phyloP scores from a whole-genome alignment of 1,140 invertebrate species.

The Dendrolimus kikuchii region DNA sequence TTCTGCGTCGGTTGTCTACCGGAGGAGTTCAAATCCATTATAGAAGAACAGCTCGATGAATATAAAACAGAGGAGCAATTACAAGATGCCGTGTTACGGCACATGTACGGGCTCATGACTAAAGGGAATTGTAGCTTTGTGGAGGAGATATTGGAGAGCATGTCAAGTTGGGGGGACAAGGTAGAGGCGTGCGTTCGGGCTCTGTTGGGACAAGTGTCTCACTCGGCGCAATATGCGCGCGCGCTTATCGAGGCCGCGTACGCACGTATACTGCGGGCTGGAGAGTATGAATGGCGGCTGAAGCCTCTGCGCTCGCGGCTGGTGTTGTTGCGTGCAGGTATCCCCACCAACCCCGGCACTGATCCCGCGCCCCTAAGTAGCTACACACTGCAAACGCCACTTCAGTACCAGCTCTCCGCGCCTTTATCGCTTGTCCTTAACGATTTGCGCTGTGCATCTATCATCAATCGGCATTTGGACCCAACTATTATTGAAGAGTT shows the following conservation, averaged over 20 bases:
- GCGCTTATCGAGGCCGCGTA: slow-evolving; percentile 19
- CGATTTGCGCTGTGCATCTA: slow-evolving; percentile 33
- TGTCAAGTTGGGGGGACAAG: slow-evolving; percentile 22
- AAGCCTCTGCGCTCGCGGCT: slow-evolving; percentile 28
- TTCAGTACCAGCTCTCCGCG: slow-evolving; percentile 25
- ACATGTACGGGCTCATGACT: slow-evolving; percentile 24
- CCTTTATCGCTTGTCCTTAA: slow-evolving; percentile 22
- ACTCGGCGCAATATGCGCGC: slow-evolving; percentile 27
- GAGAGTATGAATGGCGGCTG: slow-evolving; percentile 11
- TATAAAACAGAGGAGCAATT: slow-evolving; percentile 22
- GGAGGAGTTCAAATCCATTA: slow-evolving; percentile 15
- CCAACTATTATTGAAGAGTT: slow-evolving; percentile 25
- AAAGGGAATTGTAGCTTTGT: slow-evolving; percentile 3
- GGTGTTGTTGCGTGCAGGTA: slow-evolving; percentile 17
- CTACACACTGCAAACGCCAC: slow-evolving; percentile 5
- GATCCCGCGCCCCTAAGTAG: not conserved
- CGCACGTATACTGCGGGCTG: slow-evolving; percentile 19
- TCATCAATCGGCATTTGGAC: slow-evolving; percentile 38
- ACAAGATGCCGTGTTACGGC: slow-evolving; percentile 20
- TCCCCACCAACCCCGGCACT: not conserved
- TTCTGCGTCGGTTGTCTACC: slow-evolving; percentile 31
- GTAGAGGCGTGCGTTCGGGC: slow-evolving; percentile 15
- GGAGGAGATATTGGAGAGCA: slow-evolving; percentile 5
- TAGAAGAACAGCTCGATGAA: slow-evolving; percentile 16
- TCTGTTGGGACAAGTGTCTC: slow-evolving; percentile 17